These are phyloP conservation scores for Drosophila picticornis DNA, from an alignment of 2,888 invertebrate species.

Conservation along the genomic window DNA sequence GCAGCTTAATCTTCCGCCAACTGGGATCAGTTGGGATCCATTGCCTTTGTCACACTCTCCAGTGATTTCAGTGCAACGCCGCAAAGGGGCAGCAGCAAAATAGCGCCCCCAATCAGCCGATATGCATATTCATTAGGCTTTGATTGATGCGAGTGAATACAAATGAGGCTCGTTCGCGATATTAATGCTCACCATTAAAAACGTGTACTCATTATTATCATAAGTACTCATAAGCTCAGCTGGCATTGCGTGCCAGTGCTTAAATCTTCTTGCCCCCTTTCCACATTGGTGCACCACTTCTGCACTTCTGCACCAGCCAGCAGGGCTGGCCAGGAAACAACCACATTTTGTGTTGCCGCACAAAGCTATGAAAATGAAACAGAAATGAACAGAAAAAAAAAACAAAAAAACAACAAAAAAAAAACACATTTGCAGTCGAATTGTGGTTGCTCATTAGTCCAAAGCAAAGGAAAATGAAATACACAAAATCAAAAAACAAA, in stretches of 20 bases:
- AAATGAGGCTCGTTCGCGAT: constrained; percentile 8
- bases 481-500: neutral
- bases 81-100: neutral
- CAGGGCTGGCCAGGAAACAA: neutral
- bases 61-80: neutral
- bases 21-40: neutral
- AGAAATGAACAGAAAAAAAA: neutral
- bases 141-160: constrained; percentile 31
- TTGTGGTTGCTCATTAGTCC: constrained; percentile 11
- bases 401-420: too few species aligned
- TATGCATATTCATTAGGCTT: constrained; percentile 23
- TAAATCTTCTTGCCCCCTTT: constrained; percentile 4
- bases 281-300: constrained; percentile 11
- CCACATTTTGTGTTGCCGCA: constrained; percentile 45
- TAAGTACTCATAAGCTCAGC: constrained; percentile 38
- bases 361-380: constrained; percentile 9
- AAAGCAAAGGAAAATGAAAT: neutral
- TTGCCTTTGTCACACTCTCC: neutral
- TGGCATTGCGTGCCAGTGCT: constrained; percentile 44
- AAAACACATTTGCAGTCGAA: neutral
- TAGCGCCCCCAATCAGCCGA: neutral
- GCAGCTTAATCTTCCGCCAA: neutral
- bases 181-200: constrained; percentile 17
- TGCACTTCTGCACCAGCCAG: neutral
- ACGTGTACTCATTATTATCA: constrained; percentile 28